phyloP scores from a whole-genome alignment of 2,113 vertebrate species.

The Todiramphus chloris region DNA sequence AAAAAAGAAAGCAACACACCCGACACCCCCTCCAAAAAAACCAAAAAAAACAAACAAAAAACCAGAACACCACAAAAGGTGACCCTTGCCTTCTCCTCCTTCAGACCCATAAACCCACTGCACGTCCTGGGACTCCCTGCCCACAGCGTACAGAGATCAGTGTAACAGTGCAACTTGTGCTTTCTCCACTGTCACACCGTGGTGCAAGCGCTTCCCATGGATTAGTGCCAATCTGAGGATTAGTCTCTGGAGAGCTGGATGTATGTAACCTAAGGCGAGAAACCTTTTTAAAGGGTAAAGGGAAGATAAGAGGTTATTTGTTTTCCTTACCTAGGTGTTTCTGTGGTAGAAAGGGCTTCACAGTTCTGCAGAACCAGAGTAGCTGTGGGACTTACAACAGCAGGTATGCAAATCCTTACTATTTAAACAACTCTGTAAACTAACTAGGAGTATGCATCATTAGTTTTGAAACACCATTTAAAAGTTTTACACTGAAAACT shows the following conservation, averaged over 20 bases:
- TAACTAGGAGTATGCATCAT: not conserved
- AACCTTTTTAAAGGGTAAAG: not conserved
- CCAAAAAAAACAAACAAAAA: no score
- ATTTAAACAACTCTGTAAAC: not conserved
- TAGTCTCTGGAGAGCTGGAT: not conserved
- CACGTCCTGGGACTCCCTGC: accelerated
- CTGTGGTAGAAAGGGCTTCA: not conserved
- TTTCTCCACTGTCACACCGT: accelerated
- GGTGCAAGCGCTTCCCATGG: accelerated
- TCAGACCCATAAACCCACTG: accelerated
- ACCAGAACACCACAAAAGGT: not conserved
- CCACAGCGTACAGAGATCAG: accelerated
- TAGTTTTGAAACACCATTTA: not conserved
- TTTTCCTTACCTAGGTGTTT: not conserved
- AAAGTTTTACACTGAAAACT: not conserved
- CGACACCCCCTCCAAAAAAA: no score
- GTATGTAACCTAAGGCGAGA: not conserved
- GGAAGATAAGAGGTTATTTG: not conserved
- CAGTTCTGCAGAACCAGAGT: not conserved
- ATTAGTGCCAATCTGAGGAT: not conserved
- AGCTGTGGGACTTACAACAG: not conserved
- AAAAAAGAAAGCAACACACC: not conserved
- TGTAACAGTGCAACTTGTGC: no score
- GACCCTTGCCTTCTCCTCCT: not conserved
- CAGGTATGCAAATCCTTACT: not conserved